Conservation (phyloP, 2,797 vertebrate genomes). For the Microchirus variegatus region DNA sequence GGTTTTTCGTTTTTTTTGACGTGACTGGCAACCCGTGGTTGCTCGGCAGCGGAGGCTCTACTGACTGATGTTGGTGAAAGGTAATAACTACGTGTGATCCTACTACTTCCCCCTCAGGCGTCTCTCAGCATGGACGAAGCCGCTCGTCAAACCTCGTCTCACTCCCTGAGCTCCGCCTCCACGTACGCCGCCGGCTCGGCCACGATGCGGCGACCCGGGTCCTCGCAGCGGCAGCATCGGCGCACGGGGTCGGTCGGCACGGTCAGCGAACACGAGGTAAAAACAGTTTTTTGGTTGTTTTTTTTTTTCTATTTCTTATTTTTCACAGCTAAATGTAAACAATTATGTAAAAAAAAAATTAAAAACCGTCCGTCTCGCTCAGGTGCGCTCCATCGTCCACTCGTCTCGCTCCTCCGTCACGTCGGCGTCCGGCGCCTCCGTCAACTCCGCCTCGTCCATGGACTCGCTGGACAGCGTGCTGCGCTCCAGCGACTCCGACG, state of each 20-base stretch:
- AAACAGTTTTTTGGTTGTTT: background rate
- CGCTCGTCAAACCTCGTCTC: constrained; percentile 83
- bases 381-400: constrained; percentile 86
- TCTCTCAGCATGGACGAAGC: constrained; percentile 95
- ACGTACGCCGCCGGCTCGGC: constrained; percentile 70
- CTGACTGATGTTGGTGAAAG: no score
- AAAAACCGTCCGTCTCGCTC: no score
- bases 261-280: constrained; percentile 74
- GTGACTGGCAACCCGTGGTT: no score
- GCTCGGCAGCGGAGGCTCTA: no score
- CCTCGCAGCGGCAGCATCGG: constrained; percentile 85
- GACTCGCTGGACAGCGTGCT: constrained; percentile 93
- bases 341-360: no score
- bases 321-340: no score
- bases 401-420: constrained; percentile 93
- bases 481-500: constrained; percentile 83
- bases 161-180: constrained; percentile 73
- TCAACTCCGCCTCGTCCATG: constrained; percentile 90
- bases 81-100: no score
- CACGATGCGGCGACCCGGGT: constrained; percentile 68
- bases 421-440: constrained; percentile 81
- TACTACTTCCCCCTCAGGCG: no score
- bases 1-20: no score
- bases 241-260: constrained; percentile 95
- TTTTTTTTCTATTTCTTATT: no score